Evolutionary conservation across 2,113 vertebrate species (phyloP).

Genomic region (Toxotes jaculatrix): DNA sequence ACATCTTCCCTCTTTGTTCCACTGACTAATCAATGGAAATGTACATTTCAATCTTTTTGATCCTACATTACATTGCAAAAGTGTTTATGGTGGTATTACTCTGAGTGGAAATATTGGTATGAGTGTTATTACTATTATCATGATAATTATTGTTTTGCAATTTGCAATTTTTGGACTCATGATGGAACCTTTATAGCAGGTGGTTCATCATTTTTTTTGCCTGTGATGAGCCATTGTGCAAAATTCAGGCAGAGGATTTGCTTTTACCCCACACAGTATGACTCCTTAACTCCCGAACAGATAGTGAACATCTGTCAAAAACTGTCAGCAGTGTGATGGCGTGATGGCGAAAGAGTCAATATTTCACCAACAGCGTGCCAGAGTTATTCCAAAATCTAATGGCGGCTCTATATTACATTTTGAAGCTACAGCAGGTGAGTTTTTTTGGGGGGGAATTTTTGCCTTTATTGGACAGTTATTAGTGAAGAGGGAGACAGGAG

Average conservation of each 20-base stretch:
- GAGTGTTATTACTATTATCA: slow-evolving; percentile 5
- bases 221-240: slow-evolving; percentile 34
- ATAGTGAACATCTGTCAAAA: slow-evolving; percentile 64
- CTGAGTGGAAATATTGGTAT: not conserved
- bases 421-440: slow-evolving; percentile 5
- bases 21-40: slow-evolving; percentile 67
- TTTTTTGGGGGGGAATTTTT: too few relatives aligned
- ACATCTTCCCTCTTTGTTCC: slow-evolving; percentile 45
- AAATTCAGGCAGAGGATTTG: slow-evolving; percentile 27
- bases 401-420: slow-evolving; percentile 13
- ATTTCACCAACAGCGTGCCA: slow-evolving; percentile 43
- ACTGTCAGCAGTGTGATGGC: slow-evolving; percentile 48
- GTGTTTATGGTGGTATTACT: slow-evolving; percentile 4
- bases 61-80: slow-evolving; percentile 11
- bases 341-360: slow-evolving; percentile 48
- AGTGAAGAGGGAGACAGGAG: too few relatives aligned
- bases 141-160: slow-evolving; percentile 30
- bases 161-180: slow-evolving; percentile 13
- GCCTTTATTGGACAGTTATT: too few relatives aligned
- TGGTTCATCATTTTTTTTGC: slow-evolving; percentile 19
- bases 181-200: slow-evolving; percentile 17
- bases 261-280: slow-evolving; percentile 50
- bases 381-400: slow-evolving; percentile 47
- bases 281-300: slow-evolving; percentile 31
- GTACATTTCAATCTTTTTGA: slow-evolving; percentile 40